Evolutionary conservation across 2,797 vertebrate species (phyloP).

Genomic region (Anabacerthia variegaticeps): DNA sequence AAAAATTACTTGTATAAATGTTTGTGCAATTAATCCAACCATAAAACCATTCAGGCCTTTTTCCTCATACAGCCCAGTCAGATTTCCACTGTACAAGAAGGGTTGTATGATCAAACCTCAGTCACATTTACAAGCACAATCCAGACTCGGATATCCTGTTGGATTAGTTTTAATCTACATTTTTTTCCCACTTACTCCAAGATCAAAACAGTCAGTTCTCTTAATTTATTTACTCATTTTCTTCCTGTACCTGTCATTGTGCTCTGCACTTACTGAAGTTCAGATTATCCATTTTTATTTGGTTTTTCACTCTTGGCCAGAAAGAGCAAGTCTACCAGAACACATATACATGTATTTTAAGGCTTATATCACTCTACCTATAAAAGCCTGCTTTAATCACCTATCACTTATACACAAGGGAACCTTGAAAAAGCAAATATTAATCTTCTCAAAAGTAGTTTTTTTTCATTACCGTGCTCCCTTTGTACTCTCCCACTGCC

Average conservation of each 20-base stretch:
- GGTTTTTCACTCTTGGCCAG: not conserved
- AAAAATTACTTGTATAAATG: constrained; percentile 32
- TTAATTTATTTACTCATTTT: not conserved
- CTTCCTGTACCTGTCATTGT: not conserved
- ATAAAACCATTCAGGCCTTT: not conserved
- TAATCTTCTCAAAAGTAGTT: not conserved
- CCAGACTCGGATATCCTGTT: not conserved
- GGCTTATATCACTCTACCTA: not conserved
- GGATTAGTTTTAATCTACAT: not conserved
- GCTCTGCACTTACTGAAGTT: not conserved
- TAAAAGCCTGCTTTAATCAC: not conserved
- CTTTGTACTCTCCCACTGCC: not conserved
- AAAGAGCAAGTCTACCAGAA: not conserved
- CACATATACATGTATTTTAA: not conserved
- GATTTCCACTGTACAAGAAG: not conserved
- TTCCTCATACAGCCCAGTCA: not conserved
- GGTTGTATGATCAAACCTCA: not conserved
- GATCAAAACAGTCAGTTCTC: not conserved
- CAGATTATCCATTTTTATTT: not conserved
- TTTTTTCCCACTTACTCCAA: not conserved
- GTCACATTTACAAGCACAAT: not conserved
- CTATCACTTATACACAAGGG: not conserved
- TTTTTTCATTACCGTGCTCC: not conserved
- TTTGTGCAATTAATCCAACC: constrained; percentile 28
- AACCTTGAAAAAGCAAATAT: not conserved